phyloP scores from a whole-genome alignment of 2,888 invertebrate species.

The Dascillus cervinus region DNA sequence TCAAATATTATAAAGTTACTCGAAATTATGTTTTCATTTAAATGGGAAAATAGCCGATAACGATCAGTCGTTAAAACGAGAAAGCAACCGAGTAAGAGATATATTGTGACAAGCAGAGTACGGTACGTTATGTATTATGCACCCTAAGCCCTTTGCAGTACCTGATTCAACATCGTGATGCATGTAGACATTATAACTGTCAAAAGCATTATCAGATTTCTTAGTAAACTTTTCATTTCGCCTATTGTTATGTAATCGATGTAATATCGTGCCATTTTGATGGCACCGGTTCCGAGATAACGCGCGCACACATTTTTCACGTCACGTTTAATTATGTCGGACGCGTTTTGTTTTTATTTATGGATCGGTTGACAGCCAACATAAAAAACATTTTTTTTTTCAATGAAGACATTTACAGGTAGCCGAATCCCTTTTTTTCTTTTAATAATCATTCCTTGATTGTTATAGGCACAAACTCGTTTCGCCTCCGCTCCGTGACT shows the following conservation, averaged over 20 bases:
- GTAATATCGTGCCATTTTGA: not conserved
- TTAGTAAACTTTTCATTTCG: constrained; percentile 3
- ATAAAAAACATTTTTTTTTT: too few relatives aligned
- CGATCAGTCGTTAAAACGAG: constrained; percentile 34
- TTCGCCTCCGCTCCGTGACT: too few relatives aligned
- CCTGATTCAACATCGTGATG: constrained; percentile 22
- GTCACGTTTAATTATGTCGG: too few relatives aligned
- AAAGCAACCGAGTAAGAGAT: constrained; percentile 30
- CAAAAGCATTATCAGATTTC: constrained; percentile 20
- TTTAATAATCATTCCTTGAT: too few relatives aligned
- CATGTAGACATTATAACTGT: constrained; percentile 22
- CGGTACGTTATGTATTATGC: constrained; percentile 25
- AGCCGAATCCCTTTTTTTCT: too few relatives aligned
- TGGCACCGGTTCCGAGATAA: too few relatives aligned
- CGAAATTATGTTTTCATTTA: constrained; percentile 28
- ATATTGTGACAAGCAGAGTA: constrained; percentile 27
- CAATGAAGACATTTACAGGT: too few relatives aligned
- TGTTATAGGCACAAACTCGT: too few relatives aligned
- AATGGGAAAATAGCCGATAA: constrained; percentile 33
- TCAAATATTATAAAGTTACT: constrained; percentile 10
- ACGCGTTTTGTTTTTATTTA: too few relatives aligned
- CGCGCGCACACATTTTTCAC: too few relatives aligned
- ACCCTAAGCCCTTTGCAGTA: constrained; percentile 22
- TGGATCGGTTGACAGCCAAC: too few relatives aligned
- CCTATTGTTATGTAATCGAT: too few relatives aligned